Percentiles rank a stretch among this genome's conserved stretches.
Evolutionary conservation across 2,888 invertebrate genomes (phyloP).

Genomic region (Lissonota sp.): DNA sequence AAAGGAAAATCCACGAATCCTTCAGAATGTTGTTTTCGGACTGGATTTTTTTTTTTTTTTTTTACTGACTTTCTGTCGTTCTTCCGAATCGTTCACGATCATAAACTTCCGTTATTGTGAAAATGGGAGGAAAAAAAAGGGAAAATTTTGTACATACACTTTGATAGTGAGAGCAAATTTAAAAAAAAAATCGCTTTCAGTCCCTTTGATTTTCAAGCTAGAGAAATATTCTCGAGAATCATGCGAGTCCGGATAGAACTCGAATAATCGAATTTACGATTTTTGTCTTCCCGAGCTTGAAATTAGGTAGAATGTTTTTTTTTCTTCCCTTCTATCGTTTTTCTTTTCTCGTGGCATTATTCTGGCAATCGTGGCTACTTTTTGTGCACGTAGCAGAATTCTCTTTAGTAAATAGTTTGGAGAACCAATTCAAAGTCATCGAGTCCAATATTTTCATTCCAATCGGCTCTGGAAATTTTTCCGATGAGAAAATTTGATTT

Average conservation of each 20-base stretch:
- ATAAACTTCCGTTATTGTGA: constrained; percentile 29
- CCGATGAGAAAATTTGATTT: background rate
- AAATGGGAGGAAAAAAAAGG: constrained; percentile 26
- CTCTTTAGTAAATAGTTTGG: constrained; percentile 2
- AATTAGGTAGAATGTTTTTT: background rate
- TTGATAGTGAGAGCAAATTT: constrained; percentile 1
- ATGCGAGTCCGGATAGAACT: too few relatives aligned
- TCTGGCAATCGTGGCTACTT: background rate
- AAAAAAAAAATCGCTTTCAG: constrained; percentile 25
- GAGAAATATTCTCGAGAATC: too few relatives aligned
- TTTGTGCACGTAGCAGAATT: background rate
- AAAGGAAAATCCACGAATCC: constrained; percentile 8
- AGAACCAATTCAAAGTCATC: background rate
- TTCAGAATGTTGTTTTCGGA: constrained; percentile 49
- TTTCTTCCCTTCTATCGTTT: background rate
- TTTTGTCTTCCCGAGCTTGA: constrained; percentile 2
- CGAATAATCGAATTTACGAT: too few relatives aligned
- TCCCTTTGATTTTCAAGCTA: constrained; percentile 21
- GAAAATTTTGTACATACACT: constrained; percentile 50
- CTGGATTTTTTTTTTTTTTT: constrained; percentile 15
- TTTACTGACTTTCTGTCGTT: constrained; percentile 27
- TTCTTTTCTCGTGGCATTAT: constrained; percentile 36
- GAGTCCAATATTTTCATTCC: constrained; percentile 52
- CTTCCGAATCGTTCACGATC: constrained; percentile 43
- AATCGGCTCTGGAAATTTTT: constrained; percentile 28